Percentiles rank a stretch among this genome's conserved stretches.
phyloP scores from a whole-genome alignment of 2,797 vertebrate species.

The Neosalanx taihuensis region DNA sequence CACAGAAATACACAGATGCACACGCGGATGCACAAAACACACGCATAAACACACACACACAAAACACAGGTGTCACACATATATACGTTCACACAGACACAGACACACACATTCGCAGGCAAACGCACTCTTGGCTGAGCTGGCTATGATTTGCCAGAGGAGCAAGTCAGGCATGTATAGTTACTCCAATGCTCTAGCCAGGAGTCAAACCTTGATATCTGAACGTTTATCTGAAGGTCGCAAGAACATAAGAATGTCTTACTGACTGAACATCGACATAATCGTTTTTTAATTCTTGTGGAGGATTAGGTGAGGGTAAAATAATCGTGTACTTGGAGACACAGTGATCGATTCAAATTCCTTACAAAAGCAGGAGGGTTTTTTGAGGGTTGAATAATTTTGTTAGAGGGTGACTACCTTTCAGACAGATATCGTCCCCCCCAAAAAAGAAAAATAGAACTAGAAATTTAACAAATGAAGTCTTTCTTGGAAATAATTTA shows the following conservation, averaged over 20 bases:
- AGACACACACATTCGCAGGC: background rate
- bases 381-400: too few relatives aligned
- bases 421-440: too few relatives aligned
- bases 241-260: too few relatives aligned
- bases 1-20: too few relatives aligned
- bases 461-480: too few relatives aligned
- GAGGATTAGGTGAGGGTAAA: constrained; percentile 1
- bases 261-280: background rate
- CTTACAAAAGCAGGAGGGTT: constrained; percentile 55
- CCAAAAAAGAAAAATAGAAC: too few relatives aligned
- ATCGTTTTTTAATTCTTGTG: constrained; percentile 18
- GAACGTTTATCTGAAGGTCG: too few relatives aligned
- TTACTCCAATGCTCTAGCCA: background rate
- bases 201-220: too few relatives aligned
- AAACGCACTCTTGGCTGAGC: background rate
- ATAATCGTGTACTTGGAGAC: constrained; percentile 47
- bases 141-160: constrained; percentile 4
- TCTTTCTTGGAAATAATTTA: too few relatives aligned
- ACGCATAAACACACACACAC: too few relatives aligned
- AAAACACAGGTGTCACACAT: too few relatives aligned
- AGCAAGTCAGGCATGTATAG: background rate
- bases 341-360: constrained; percentile 60
- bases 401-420: background rate
- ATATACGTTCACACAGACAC: background rate
- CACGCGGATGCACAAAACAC: too few relatives aligned